phyloP scores from a whole-genome alignment of 2,113 vertebrate species.

The Arvicanthis niloticus region DNA sequence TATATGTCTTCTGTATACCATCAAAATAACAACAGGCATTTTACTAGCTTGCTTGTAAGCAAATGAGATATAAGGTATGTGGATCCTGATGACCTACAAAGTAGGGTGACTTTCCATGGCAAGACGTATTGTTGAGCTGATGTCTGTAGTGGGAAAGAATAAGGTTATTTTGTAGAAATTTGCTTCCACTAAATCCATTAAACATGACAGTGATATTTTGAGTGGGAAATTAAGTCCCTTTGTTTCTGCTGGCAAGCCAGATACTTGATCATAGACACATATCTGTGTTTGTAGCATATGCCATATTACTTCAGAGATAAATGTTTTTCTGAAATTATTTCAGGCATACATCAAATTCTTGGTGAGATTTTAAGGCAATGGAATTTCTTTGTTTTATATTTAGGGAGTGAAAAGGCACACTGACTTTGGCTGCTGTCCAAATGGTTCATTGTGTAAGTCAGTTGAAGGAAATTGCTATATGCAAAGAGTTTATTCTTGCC shows the following conservation, averaged over 20 bases:
- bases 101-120: not conserved
- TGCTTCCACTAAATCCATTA: not conserved
- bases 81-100: not conserved
- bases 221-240: not conserved
- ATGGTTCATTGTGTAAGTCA: conserved; percentile 83
- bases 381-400: conserved; percentile 86
- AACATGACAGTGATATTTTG: conserved; percentile 10
- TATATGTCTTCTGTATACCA: not conserved
- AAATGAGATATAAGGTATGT: not conserved
- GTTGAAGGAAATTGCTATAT: conserved; percentile 82
- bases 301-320: conserved; percentile 75
- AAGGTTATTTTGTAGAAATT: conserved; percentile 11
- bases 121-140: not conserved
- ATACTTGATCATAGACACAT: not conserved
- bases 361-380: conserved; percentile 82
- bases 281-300: not conserved
- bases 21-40: conserved; percentile 10
- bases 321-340: conserved; percentile 81
- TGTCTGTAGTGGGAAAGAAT: not conserved
- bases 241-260: not conserved
- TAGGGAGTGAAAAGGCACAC: conserved; percentile 81
- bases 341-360: conserved; percentile 82
- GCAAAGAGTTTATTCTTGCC: conserved; percentile 89
- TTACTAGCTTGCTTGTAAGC: not conserved
- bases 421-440: conserved; percentile 86